Conservation (phyloP, 2,797 vertebrate species). For the Galaxias olidus region DNA sequence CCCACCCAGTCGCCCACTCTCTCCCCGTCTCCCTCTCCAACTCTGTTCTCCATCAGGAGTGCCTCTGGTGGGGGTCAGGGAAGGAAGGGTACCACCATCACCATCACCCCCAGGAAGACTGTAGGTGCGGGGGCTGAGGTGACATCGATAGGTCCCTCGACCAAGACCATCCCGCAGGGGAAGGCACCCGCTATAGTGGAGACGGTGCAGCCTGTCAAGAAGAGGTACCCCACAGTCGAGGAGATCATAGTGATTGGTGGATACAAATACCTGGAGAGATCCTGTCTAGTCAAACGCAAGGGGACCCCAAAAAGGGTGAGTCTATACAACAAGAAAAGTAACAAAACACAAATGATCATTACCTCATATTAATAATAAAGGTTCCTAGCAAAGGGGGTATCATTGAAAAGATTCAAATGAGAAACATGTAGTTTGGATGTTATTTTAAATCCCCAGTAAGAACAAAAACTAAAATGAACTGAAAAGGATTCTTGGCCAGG, state of each 20-base stretch:
- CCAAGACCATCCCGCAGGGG: conserved; percentile 38
- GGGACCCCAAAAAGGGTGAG: conserved; percentile 82
- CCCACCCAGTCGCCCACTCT: conserved; percentile 58
- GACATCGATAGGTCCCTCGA: not conserved
- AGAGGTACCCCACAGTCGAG: conserved; percentile 86
- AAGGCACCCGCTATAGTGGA: conserved; percentile 21
- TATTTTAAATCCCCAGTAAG: too few relatives aligned
- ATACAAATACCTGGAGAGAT: conserved; percentile 84
- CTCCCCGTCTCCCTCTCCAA: conserved; percentile 39
- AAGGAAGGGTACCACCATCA: conserved; percentile 87
- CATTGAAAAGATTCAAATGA: too few relatives aligned
- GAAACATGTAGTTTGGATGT: too few relatives aligned
- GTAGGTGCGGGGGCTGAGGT: not conserved
- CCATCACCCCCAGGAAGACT: conserved; percentile 79
- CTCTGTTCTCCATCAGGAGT: conserved; percentile 70
- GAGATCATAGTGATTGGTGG: conserved; percentile 92
- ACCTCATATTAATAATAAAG: too few relatives aligned
- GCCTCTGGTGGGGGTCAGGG: conserved; percentile 67
- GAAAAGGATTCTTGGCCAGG: too few relatives aligned
- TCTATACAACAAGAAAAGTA: not conserved
- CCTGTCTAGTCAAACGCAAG: conserved; percentile 83
- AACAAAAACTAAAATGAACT: too few relatives aligned
- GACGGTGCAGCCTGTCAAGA: conserved; percentile 65
- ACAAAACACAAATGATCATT: too few relatives aligned
- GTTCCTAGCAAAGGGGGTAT: too few relatives aligned